Percentiles rank a stretch among this genome's conserved stretches.
These are phyloP conservation scores for Caenorhabditis angaria DNA, from an alignment of 2,888 invertebrate genomes.

Conservation along the genomic window DNA sequence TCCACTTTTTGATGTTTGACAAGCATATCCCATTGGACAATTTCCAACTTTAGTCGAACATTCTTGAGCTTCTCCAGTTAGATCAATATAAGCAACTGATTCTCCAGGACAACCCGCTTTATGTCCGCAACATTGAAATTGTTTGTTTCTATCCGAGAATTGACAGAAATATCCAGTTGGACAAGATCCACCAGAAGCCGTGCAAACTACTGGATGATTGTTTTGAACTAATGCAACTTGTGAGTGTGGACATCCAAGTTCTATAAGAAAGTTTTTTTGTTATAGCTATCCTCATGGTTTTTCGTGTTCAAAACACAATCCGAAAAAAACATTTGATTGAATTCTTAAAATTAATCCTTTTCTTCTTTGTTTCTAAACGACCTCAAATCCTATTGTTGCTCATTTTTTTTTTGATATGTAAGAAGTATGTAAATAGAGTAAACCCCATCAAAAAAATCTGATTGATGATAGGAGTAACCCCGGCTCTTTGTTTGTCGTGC, in stretches of 20 bases:
- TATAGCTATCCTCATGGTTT: too few species aligned
- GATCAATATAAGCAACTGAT: slow-evolving; percentile 61
- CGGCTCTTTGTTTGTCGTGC: slow-evolving; percentile 30
- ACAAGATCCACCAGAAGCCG: slow-evolving; percentile 54
- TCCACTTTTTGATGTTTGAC: slow-evolving; percentile 47
- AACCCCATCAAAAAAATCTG: not conserved
- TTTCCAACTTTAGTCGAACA: slow-evolving; percentile 49
- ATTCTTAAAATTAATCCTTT: slow-evolving; percentile 17
- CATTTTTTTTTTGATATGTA: too few species aligned
- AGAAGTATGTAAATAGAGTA: too few species aligned
- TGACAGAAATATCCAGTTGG: slow-evolving; percentile 68
- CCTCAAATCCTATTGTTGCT: not conserved
- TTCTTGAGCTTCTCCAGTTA: slow-evolving; percentile 57
- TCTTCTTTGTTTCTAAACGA: slow-evolving; percentile 1
- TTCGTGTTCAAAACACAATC: not conserved
- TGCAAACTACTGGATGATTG: slow-evolving; percentile 50
- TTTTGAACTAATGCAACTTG: slow-evolving; percentile 62
- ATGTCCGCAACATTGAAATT: slow-evolving; percentile 65
- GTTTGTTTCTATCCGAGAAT: slow-evolving; percentile 66
- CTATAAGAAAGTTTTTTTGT: slow-evolving; percentile 23
- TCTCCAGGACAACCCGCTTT: slow-evolving; percentile 63
- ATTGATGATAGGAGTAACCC: not conserved
- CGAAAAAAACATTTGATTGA: too few species aligned
- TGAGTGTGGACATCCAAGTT: slow-evolving; percentile 61
- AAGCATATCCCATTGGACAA: slow-evolving; percentile 63